These are phyloP conservation scores for Xestia rhomboidea DNA, from an alignment of 2,888 invertebrate genomes.

Conservation along the genomic window DNA sequence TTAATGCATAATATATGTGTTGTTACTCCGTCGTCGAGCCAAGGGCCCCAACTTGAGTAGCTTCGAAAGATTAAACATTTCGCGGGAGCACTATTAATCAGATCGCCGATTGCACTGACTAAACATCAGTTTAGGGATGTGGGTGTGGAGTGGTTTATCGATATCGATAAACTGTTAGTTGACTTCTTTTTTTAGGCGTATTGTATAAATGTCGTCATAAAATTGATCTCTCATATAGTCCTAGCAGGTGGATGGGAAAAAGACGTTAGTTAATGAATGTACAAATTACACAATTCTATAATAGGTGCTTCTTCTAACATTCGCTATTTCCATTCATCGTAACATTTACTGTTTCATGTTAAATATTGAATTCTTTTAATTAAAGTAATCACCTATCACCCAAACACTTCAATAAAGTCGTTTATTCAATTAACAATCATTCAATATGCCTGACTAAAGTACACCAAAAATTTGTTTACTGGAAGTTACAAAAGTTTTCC, in stretches of 20 bases:
- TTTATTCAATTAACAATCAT: background rate
- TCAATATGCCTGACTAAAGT: background rate
- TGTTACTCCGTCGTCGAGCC: constrained; percentile 62
- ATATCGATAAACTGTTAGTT: constrained; percentile 65
- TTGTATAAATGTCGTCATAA: background rate
- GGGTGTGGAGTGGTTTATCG: constrained; percentile 63
- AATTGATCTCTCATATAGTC: background rate
- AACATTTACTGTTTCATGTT: background rate
- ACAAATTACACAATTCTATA: background rate
- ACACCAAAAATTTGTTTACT: background rate
- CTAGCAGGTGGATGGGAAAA: background rate
- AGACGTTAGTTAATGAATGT: background rate
- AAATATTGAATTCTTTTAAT: background rate
- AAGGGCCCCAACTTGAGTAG: constrained; percentile 78
- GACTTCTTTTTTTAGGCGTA: too few species aligned
- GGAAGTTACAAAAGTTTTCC: background rate
- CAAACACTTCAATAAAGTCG: background rate
- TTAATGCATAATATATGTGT: constrained; percentile 84
- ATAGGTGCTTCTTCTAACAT: background rate
- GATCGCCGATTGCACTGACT: constrained; percentile 90
- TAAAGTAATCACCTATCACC: background rate
- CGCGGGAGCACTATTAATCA: constrained; percentile 89
- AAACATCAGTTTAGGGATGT: constrained; percentile 81
- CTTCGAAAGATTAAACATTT: constrained; percentile 90
- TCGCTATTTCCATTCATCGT: background rate